These are phyloP conservation scores for Chromobotia macracanthus DNA, from an alignment of 2,797 vertebrate genomes.

Conservation along the genomic window DNA sequence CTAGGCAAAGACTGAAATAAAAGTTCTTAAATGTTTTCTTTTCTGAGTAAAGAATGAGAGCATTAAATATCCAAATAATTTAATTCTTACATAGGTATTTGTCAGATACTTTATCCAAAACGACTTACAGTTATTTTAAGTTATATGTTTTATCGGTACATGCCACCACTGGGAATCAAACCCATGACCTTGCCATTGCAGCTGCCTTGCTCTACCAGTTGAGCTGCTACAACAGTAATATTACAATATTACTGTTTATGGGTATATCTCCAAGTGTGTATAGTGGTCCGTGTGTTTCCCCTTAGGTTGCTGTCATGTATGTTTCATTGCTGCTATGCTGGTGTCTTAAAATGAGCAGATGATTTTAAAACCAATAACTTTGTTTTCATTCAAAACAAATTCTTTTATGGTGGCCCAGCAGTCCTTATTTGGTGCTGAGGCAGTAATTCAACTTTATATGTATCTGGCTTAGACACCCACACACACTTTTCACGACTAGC, in stretches of 20 bases:
- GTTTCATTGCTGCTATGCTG: background rate
- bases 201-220: too few species aligned
- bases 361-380: slow-evolving; percentile 38
- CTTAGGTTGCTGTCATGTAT: background rate
- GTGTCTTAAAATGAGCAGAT: background rate
- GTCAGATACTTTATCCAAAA: too few species aligned
- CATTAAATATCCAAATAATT: too few species aligned
- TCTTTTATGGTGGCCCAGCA: slow-evolving; percentile 17
- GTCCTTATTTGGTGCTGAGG: slow-evolving; percentile 17
- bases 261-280: background rate
- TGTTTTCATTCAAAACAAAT: slow-evolving; percentile 43
- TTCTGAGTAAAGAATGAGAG: too few species aligned
- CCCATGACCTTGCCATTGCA: too few species aligned
- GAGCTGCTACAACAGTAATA: too few species aligned
- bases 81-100: too few species aligned
- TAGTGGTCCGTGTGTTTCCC: slow-evolving; percentile 2
- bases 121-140: too few species aligned
- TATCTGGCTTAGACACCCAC: slow-evolving; percentile 9
- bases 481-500: background rate
- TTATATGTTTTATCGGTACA: too few species aligned
- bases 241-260: background rate
- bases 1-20: too few species aligned
- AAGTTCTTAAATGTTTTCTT: too few species aligned
- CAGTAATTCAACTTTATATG: slow-evolving; percentile 10
- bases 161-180: too few species aligned